A percentile compares a stretch with the other conserved stretches of the same genome.
Conservation (phyloP, 2,888 invertebrate genomes). For the Diplazon laetatorius region DNA sequence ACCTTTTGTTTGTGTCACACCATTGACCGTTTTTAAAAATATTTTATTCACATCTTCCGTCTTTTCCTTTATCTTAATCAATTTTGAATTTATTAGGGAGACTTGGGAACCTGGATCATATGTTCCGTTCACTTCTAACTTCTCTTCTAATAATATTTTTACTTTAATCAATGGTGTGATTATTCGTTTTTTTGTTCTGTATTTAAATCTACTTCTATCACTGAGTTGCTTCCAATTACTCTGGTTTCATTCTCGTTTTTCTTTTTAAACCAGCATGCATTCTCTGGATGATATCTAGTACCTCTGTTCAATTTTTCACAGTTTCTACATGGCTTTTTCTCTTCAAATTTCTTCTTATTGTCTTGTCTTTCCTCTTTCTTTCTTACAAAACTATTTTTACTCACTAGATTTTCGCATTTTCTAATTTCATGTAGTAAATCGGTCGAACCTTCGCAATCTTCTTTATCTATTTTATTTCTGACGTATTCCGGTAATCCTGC, state of each 20-base stretch:
- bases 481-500: constrained; percentile 69
- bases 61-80: constrained; percentile 58
- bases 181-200: constrained; percentile 56
- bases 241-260: constrained; percentile 48
- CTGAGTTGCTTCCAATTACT: constrained; percentile 57
- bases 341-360: constrained; percentile 63
- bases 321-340: constrained; percentile 66
- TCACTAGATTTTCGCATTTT: constrained; percentile 59
- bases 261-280: constrained; percentile 64
- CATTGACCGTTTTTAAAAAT: constrained; percentile 50
- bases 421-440: constrained; percentile 53
- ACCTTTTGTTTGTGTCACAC: constrained; percentile 59
- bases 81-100: constrained; percentile 65
- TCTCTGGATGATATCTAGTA: constrained; percentile 64
- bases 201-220: constrained; percentile 61
- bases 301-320: constrained; percentile 70
- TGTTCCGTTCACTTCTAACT: constrained; percentile 61
- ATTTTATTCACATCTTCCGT: constrained; percentile 55
- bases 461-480: constrained; percentile 67
- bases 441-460: constrained; percentile 48
- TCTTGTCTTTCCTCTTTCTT: constrained; percentile 62
- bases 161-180: constrained; percentile 56
- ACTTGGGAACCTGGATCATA: constrained; percentile 67
- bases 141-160: constrained; percentile 56
- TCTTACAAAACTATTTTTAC: constrained; percentile 30